Conservation (phyloP, 2,888 invertebrate species). For the Spicauda simplicius region DNA sequence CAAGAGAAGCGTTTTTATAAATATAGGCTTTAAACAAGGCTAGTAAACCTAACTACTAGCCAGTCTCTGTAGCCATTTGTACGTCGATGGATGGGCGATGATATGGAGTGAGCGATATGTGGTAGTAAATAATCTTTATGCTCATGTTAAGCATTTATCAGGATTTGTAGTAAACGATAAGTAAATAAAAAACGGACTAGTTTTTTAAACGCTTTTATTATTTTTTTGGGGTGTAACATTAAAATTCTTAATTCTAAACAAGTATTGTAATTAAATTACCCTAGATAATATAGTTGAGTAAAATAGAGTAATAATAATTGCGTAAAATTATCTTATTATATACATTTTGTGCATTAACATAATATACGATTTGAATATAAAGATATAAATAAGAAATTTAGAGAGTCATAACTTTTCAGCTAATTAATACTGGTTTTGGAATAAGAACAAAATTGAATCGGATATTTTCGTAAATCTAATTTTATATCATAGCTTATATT, state of each 20-base stretch:
- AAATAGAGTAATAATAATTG: background rate
- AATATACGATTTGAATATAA: background rate
- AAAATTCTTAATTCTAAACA: background rate
- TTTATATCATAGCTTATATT: background rate
- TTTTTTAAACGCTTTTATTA: background rate
- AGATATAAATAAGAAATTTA: background rate
- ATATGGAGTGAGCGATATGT: no score
- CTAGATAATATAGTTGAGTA: background rate
- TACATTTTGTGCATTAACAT: constrained; percentile 5
- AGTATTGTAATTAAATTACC: background rate
- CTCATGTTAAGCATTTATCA: no score
- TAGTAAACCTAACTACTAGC: no score
- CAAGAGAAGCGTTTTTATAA: no score
- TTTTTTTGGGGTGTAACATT: constrained; percentile 4
- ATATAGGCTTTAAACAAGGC: no score
- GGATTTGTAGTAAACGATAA: no score
- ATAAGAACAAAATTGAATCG: background rate
- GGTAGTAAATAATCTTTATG: no score
- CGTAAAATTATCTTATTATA: background rate
- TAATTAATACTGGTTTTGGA: background rate
- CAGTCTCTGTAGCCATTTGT: no score
- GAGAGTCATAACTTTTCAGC: background rate
- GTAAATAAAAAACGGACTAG: no score
- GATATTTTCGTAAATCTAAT: background rate
- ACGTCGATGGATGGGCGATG: no score